Evolutionary conservation across 1,140 invertebrate species (phyloP).

Genomic region (Linepithema humile): DNA sequence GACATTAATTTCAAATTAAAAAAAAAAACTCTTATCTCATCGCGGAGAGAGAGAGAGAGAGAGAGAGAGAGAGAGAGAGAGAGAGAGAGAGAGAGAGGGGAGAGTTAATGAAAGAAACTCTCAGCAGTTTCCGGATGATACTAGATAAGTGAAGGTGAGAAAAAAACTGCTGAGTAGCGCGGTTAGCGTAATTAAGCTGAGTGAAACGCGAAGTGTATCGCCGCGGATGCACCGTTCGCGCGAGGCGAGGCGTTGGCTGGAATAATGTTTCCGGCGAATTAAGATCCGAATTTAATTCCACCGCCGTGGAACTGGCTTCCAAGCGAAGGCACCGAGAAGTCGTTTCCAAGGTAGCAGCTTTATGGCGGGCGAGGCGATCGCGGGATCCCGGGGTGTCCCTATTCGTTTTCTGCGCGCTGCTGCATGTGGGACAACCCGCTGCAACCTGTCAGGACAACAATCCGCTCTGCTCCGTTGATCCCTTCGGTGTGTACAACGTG

Average conservation of each 20-base stretch:
- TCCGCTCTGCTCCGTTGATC: constrained; percentile 64
- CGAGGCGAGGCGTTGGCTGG: neutral
- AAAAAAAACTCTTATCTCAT: neutral
- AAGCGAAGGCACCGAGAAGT: constrained; percentile 2
- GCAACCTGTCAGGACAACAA: constrained; percentile 72
- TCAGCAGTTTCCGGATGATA: neutral
- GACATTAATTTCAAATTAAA: neutral
- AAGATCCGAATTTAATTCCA: constrained; percentile 66
- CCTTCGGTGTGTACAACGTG: no score
- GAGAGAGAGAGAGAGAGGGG: no score
- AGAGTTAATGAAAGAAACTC: neutral
- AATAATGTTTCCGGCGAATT: constrained; percentile 38
- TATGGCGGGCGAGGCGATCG: constrained; percentile 53
- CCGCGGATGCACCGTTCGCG: constrained; percentile 9
- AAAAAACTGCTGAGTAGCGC: neutral
- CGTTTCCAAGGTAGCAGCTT: constrained; percentile 66
- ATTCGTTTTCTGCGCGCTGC: constrained; percentile 66
- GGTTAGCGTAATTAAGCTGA: neutral
- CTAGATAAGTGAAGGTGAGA: neutral
- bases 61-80: no score
- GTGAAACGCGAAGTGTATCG: neutral
- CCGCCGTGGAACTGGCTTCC: constrained; percentile 30
- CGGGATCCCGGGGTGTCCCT: constrained; percentile 64
- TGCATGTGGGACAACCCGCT: constrained; percentile 68
- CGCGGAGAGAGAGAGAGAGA: neutral